Evolutionary conservation across 2,797 vertebrate species (phyloP), one percentile per base, ranked within the genome.

Genomic region (Sebastes vulpes): DNA sequence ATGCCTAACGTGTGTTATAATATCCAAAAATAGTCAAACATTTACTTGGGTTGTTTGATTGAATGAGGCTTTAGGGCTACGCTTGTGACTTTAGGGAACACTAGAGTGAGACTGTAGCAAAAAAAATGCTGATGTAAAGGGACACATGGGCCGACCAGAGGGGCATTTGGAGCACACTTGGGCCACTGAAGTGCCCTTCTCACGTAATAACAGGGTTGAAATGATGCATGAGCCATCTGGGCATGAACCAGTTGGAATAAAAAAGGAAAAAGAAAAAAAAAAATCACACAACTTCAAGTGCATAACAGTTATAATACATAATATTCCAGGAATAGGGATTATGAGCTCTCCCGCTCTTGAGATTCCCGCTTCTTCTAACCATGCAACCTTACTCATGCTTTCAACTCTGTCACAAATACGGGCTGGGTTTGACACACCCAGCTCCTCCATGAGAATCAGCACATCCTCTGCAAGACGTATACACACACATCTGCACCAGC

Each of bases 361-460:
- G 56, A 26, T 35, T 77, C 71, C 56, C 4, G 7, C 68, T 58
- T 77, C 26, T 58, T 74, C 53, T 26, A 16, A 56, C 31, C 50
- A 58, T 53, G 12, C 64, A 56, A 18, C 14, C 59, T 85, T 59
- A 81, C 75, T 90, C 60, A 70, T 38, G 64, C 65, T 18, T 79
- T 85, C 32, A 82, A 58, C 38, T 52, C 35, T 64, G n/a, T 87
- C 61, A 87, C 84, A 80, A 59, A 77, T 46, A 50, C 4, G 42
- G 84, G 83, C 72, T 53, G 78, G 84, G 69, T 4, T 16, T 3
- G 85, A 79, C 85, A 89, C 92, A 57, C 91, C 86, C 86, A 48
- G 58, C 70, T 73, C 68, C 65, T 90, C 72, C 80, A 66, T 65
- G 67, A 75, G 78, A 75, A 75, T 68, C 67, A 75, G 77, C 80